phyloP scores from a whole-genome alignment of 2,888 invertebrate genomes.

The Iselma pallidipennis region DNA sequence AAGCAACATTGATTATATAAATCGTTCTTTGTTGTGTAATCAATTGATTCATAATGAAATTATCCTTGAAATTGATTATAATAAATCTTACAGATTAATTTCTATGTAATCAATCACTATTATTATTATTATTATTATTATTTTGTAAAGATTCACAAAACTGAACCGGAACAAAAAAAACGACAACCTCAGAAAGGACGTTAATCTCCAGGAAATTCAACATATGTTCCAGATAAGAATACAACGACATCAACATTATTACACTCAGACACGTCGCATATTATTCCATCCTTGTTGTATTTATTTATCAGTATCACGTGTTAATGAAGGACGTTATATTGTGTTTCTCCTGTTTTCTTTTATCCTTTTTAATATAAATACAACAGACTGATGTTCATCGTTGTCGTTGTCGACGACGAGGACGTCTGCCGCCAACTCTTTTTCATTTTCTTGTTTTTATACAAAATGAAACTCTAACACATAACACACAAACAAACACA shows the following conservation, averaged over 20 bases:
- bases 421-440: background rate
- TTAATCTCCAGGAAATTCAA: constrained; percentile 7
- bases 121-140: background rate
- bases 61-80: background rate
- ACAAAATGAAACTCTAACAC: background rate
- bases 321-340: background rate
- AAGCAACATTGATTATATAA: background rate
- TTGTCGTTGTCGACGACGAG: background rate
- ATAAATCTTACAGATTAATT: background rate
- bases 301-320: background rate
- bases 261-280: background rate
- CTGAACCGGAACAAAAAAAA: background rate
- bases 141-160: background rate
- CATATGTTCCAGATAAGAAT: constrained; percentile 8
- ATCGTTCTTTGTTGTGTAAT: background rate
- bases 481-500: too few relatives aligned
- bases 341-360: background rate
- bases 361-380: background rate
- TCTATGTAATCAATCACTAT: background rate
- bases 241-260: background rate
- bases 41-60: background rate
- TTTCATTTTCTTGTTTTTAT: too few relatives aligned
- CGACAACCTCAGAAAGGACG: background rate
- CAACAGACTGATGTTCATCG: background rate
- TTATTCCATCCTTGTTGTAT: background rate